Evolutionary conservation across 2,888 invertebrate genomes (phyloP).

Genomic region (Melinaea marsaeus): DNA sequence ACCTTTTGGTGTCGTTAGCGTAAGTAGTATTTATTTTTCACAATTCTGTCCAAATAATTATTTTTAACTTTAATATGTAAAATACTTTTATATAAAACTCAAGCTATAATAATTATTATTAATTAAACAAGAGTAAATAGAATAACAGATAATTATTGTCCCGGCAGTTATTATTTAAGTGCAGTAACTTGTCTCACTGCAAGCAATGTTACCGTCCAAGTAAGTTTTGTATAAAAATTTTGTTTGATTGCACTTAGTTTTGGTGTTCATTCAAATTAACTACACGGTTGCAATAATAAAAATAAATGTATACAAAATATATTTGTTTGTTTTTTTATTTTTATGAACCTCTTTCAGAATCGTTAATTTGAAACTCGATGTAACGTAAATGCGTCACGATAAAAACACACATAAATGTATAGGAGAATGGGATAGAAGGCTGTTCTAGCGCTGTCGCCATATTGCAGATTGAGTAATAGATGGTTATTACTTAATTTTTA

Average conservation of each 20-base stretch:
- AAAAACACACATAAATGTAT: too few relatives aligned
- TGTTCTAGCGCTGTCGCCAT: too few relatives aligned
- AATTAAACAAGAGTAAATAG: background rate
- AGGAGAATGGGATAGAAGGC: too few relatives aligned
- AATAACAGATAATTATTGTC: background rate
- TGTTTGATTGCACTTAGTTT: constrained; percentile 28
- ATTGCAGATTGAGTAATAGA: too few relatives aligned
- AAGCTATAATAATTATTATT: background rate
- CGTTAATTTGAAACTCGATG: too few relatives aligned
- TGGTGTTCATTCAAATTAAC: constrained; percentile 22
- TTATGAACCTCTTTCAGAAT: too few relatives aligned
- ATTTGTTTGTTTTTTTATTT: constrained; percentile 50
- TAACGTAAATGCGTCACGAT: too few relatives aligned
- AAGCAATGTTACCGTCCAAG: constrained; percentile 45
- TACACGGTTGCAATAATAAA: constrained; percentile 30
- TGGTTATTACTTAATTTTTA: too few relatives aligned
- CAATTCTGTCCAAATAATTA: constrained; percentile 24
- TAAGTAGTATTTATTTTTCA: constrained; percentile 32
- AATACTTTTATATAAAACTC: constrained; percentile 9
- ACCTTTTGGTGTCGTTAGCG: constrained; percentile 26
- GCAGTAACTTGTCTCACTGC: constrained; percentile 13
- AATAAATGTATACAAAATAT: constrained; percentile 19
- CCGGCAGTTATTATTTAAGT: constrained; percentile 7
- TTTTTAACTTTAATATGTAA: constrained; percentile 19
- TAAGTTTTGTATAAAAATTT: constrained; percentile 22